Evolutionary conservation across 2,113 vertebrate species (phyloP), one percentile per base, ranked within the genome.

Genomic region (Urocolius indicus): DNA sequence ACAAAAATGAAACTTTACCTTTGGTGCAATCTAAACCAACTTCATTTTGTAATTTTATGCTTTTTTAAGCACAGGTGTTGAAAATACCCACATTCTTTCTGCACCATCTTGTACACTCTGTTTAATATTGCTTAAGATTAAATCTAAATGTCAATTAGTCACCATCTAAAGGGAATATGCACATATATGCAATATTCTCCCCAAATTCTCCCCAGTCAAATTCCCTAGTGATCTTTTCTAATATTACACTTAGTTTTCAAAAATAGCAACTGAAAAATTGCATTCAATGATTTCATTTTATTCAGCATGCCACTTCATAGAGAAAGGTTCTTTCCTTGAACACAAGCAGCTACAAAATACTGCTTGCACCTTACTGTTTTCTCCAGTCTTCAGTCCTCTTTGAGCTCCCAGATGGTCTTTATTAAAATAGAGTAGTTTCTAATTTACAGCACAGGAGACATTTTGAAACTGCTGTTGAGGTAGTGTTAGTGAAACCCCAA

Each of bases 361-460:
- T 72, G n/a, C 80, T 89, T 92, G 38, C 32, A 88, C 30, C 32
- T 89, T 68, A 12, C 32, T 61, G 48, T 52, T 85, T 24, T 23
- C 75, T 74, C 57, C 43, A 72, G 46, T 26, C 67, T 81, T 78
- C 78, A 74, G 73, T 75, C 30, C 22, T 62, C 62, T 75, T 55
- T 69, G 58, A 66, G 58, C 63, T 94, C 62, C 80, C 95, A 98
- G 89, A 93, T 87, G 96, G 93, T 52, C 54, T 83, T 96, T 93
- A 97, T 97, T 97, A 93, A 95, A 96, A 91, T 73, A 74, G 30
- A 96, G 81, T 90, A 76, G 77, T 90, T 97, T 92, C 82, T 97
- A 97, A 97, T 97, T 98, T 98, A 97, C 84, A 96, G 79, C 87
- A 90, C 74, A 96, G 95, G 84, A 98, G 94, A 96, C 73, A 88